Base-by-base conservation (phyloP, 2,888 invertebrate genomes). In the Lasioglossum morio region DNA sequence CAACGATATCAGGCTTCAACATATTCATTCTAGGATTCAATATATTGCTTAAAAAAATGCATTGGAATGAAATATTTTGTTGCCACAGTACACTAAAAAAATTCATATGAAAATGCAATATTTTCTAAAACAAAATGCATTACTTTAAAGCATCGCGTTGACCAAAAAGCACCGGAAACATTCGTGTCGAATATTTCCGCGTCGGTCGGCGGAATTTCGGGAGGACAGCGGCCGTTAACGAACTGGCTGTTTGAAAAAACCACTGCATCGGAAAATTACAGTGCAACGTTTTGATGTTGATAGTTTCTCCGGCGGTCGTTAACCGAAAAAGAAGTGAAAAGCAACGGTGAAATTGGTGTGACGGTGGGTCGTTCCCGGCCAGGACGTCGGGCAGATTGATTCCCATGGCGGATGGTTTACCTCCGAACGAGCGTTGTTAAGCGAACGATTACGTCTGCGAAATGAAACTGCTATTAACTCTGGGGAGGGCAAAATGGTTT, bases 391-490 rank as follows among this genome's bases (percentile, higher is more conserved):
- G 12, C 66, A 69, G 69, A 78, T 66, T 79, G 40, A 72, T 82
- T 80, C 40, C 79, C 19, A 37, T 37, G 72, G 46, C 48, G 40
- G 63, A 72, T 72, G 69, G 74, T 70, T 63, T 48, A 43, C 16
- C 66, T 7, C 48, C 60, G 30, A 40, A 70, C 74, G 30, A 48
- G 57, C 81, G 30, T 48, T 72, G 76, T 72, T 72, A 34, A 60
- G 60, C 72, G 81, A 48, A 30, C 83, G 81, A 83, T 81, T 81
- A 81, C 75, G 70, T 30, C n/a, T 37, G 81, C 53, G 30, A 48
- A 76, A 81, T 75, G 57, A 75, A 83, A 43, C 76, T 43, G 40
- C 75, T n/a, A 81, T 83, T 75, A 76, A 75, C 82, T 30, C 16
- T 16, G 46, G 16, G 34, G 14, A 4, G 60, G 27, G 60, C 16